Evolutionary conservation across 2,797 vertebrate genomes (phyloP).

Genomic region (Labeo calbasu): DNA sequence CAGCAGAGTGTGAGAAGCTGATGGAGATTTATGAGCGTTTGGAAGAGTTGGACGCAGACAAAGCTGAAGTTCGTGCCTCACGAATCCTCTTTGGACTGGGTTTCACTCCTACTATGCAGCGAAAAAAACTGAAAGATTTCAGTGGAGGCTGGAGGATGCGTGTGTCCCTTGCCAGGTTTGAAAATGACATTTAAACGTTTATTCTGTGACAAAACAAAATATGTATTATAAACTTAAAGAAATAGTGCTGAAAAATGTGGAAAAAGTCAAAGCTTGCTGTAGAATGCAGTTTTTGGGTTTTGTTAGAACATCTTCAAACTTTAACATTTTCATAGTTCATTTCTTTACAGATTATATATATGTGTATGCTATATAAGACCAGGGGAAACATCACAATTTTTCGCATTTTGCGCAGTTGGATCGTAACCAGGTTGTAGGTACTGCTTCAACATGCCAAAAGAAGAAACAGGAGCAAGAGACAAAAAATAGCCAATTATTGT

Average conservation of each 20-base stretch:
- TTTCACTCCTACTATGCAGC: constrained; percentile 90
- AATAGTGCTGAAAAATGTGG: background rate
- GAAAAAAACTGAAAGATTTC: constrained; percentile 94
- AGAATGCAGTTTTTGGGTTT: background rate
- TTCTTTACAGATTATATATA: background rate
- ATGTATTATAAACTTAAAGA: too few species aligned
- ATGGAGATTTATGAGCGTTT: constrained; percentile 95
- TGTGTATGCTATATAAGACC: too few species aligned
- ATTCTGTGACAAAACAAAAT: background rate
- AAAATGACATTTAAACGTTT: background rate
- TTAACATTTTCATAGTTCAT: background rate
- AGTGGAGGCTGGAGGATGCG: constrained; percentile 99
- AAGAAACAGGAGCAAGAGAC: too few species aligned
- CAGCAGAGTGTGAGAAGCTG: constrained; percentile 95
- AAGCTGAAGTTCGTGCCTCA: constrained; percentile 93
- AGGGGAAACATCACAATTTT: too few species aligned
- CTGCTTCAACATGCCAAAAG: too few species aligned
- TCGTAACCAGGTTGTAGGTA: too few species aligned
- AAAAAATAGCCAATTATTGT: too few species aligned
- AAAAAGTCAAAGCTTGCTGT: background rate
- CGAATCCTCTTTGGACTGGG: constrained; percentile 94
- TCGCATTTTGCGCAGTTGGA: too few species aligned
- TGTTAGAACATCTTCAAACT: background rate
- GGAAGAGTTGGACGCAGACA: constrained; percentile 96
- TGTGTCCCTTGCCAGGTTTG: constrained; percentile 93